Evolutionary conservation across 2,797 vertebrate species (phyloP).

Genomic region (Pipistrellus nathusii): DNA sequence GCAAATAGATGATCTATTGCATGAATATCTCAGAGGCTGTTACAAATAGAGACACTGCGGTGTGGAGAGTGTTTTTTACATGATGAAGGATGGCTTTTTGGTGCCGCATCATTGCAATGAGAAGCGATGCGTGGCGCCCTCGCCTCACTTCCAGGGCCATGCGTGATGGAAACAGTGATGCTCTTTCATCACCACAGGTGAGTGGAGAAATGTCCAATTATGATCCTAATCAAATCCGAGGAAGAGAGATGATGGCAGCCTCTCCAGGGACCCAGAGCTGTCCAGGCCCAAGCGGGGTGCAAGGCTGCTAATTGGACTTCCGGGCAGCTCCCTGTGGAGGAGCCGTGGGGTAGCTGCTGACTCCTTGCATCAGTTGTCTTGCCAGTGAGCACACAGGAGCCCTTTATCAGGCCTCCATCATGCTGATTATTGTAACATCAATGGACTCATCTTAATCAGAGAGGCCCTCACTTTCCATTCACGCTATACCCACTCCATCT

Average conservation of each 20-base stretch:
- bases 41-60: slow-evolving; percentile 74
- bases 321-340: background rate
- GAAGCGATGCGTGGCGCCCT: slow-evolving; percentile 12
- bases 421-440: background rate
- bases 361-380: background rate
- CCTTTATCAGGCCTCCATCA: background rate
- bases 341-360: background rate
- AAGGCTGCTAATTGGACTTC: slow-evolving; percentile 34
- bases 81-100: slow-evolving; percentile 73
- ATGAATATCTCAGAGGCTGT: slow-evolving; percentile 80
- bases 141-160: background rate
- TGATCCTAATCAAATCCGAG: background rate
- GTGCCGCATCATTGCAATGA: slow-evolving; percentile 55
- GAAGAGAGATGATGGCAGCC: background rate
- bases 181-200: slow-evolving; percentile 62
- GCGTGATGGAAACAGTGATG: slow-evolving; percentile 40
- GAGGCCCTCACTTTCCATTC: background rate
- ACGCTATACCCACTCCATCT: background rate
- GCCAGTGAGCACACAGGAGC: background rate
- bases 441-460: background rate
- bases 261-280: background rate
- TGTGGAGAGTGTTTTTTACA: slow-evolving; percentile 18
- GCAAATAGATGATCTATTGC: slow-evolving; percentile 83
- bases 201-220: background rate
- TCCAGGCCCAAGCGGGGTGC: background rate